phyloP scores from a whole-genome alignment of 2,888 invertebrate species.

The Melinaea menophilus region DNA sequence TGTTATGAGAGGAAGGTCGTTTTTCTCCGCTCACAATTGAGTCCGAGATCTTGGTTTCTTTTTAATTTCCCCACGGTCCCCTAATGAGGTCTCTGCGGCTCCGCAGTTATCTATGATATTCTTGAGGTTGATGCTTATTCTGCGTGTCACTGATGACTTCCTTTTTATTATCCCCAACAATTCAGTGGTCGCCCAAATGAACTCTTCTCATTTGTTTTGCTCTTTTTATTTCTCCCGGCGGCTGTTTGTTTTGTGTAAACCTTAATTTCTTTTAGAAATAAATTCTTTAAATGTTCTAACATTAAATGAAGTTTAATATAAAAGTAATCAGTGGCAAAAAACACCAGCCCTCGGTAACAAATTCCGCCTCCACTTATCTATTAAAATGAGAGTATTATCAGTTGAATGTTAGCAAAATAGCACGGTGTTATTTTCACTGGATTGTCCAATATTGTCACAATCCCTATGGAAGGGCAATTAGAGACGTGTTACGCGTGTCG shows the following conservation, averaged over 20 bases:
- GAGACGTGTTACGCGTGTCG: slow-evolving; percentile 71
- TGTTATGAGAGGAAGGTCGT: slow-evolving; percentile 76
- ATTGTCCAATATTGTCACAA: slow-evolving; percentile 77
- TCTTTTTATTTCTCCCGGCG: slow-evolving; percentile 76
- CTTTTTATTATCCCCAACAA: slow-evolving; percentile 78
- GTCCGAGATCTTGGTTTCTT: slow-evolving; percentile 78
- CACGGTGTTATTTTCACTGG: slow-evolving; percentile 75
- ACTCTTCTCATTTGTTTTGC: slow-evolving; percentile 75
- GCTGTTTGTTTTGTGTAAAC: slow-evolving; percentile 53
- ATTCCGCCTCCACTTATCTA: slow-evolving; percentile 74
- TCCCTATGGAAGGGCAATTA: slow-evolving; percentile 74
- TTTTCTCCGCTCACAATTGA: slow-evolving; percentile 72
- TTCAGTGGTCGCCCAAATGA: slow-evolving; percentile 75
- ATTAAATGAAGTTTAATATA: slow-evolving; percentile 6
- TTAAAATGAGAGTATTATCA: slow-evolving; percentile 75
- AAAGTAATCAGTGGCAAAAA: slow-evolving; percentile 24
- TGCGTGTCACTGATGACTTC: slow-evolving; percentile 79
- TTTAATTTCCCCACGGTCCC: slow-evolving; percentile 79
- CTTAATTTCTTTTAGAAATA: slow-evolving; percentile 27
- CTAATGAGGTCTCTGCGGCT: slow-evolving; percentile 75
- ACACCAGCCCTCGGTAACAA: slow-evolving; percentile 53
- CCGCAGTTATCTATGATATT: slow-evolving; percentile 78
- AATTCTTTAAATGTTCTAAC: slow-evolving; percentile 8
- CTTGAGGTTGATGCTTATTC: slow-evolving; percentile 79
- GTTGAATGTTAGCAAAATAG: slow-evolving; percentile 57